Base-by-base conservation (phyloP, 2,797 vertebrate genomes). In the Lacerta agilis region DNA sequence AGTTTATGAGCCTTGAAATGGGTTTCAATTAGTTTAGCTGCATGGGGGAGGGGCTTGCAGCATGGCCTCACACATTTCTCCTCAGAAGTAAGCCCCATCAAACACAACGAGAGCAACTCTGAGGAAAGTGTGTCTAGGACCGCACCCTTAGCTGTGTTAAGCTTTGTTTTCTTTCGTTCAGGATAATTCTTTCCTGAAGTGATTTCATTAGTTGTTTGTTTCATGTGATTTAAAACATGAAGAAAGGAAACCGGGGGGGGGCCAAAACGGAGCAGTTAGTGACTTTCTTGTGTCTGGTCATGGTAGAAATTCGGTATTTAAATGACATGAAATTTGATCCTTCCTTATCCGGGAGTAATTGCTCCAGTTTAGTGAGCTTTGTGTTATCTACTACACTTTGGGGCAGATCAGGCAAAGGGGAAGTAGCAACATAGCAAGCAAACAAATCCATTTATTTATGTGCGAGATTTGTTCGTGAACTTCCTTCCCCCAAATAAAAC, bases 401-500 rank as follows among this genome's bases (percentile, higher is more conserved):
- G 85, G 89, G 82, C 25, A 91, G 61, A 64, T 7, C 66, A 82
- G 90, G 83, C 13, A 13, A 27, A 13, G 29, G 49, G 0, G 5
- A 23, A 45, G 2, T 0, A 1, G 1, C 15, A 1, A 79, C 41
- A 7, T 86, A 43, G 7, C 1, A 0, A 33, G 33, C 38, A 38
- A 61, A 64, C 18, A 89, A 43, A 93, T 89, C 41, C 76, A n/a
- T 82, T 88, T 93, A 82, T 93, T 93, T 91, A 89, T 94, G 84
- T 85, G 86, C 82, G 58, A 75, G 83, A 92, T 95, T 95, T 94
- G 79, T 79, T 82, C 45, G 2, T 64, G 81, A 36, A 88, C 55
- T 89, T 94, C 87, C 91, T 92, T 75, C 75, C 67, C 13, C 81
- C 43, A 85, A 76, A 4, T 3, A 84, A 80, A 92, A 72, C 8